Evolutionary conservation across 2,888 invertebrate genomes (phyloP), one percentile per base, ranked within the genome.

Genomic region (Asteroscopus sphinx): DNA sequence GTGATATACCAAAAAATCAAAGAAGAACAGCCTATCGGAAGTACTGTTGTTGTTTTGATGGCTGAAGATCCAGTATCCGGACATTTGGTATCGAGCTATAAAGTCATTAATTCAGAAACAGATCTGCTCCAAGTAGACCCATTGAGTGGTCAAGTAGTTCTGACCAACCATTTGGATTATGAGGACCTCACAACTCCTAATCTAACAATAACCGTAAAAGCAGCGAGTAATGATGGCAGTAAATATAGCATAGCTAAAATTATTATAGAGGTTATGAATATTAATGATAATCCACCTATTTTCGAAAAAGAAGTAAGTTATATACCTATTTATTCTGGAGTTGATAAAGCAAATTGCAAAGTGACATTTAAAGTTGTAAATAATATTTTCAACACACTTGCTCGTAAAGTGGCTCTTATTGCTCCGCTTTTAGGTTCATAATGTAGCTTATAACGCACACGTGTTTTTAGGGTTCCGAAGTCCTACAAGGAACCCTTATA

Each of bases 11-110:
- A 96, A 1, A 95, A 95, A 54, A 94, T 97, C 6, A 96, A 96
- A 55, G 97, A 98, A 86, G 97, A 97, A 82, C 96, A 96, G 80
- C 96, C 97, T 0, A 95, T 97, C 13, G 97, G 96, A 0, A 96
- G 96, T 40, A 96, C 96, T 0, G 89, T 97, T 0, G 89, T 97
- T 12, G 95, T 96, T 60, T 80, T 97, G 3, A 94, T 95, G 67
- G 97, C 97, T 0, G 96, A 96, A 82, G 97, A 97, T 83, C 96
- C 97, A 0, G 89, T 96, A 1, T 96, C 96, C 0, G 95, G 96
- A 0, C 95, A 95, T 70, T 83, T 95, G 0, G 95, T 96, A 8
- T 95, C 95, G 4, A 95, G 95, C 73, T 96, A 95, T 48, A 95
- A 95, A 82, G 90, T 96, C 0, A 90, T 95, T 0, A 93, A 95